Evolutionary conservation across 2,113 vertebrate genomes (phyloP).

Genomic region (Mungos mungo): DNA sequence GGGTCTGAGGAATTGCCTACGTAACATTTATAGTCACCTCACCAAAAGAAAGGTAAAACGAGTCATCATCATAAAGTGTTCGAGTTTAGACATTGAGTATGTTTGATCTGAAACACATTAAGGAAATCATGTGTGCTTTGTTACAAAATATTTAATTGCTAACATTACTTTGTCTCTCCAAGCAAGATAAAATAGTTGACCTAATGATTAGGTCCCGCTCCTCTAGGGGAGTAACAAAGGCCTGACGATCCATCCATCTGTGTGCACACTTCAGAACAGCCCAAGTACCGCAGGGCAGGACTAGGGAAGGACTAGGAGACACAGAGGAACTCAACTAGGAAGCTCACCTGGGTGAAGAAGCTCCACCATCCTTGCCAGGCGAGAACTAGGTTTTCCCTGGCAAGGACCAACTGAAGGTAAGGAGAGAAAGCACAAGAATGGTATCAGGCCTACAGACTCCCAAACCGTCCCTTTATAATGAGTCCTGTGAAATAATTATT

Average conservation of each 20-base stretch:
- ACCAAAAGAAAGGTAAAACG: background rate
- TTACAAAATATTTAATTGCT: slow-evolving; percentile 19
- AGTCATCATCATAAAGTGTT: background rate
- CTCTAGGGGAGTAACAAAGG: background rate
- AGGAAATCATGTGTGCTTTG: background rate
- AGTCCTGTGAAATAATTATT: slow-evolving; percentile 70
- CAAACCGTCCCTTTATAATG: background rate
- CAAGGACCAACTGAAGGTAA: background rate
- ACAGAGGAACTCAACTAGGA: background rate
- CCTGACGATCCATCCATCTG: background rate
- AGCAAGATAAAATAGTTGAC: background rate
- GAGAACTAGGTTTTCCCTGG: background rate
- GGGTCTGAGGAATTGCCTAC: background rate
- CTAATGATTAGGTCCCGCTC: background rate
- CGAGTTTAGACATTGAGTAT: background rate
- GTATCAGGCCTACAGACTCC: background rate
- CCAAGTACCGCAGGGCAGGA: background rate
- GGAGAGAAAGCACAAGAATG: background rate
- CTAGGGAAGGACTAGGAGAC: background rate
- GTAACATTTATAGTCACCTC: background rate
- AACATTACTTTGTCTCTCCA: slow-evolving; percentile 16
- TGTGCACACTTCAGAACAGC: background rate
- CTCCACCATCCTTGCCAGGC: background rate
- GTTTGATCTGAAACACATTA: background rate
- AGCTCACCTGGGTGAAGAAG: background rate